Base-by-base conservation (phyloP, 2,888 invertebrate genomes). In the Therioaphis trifolii region DNA sequence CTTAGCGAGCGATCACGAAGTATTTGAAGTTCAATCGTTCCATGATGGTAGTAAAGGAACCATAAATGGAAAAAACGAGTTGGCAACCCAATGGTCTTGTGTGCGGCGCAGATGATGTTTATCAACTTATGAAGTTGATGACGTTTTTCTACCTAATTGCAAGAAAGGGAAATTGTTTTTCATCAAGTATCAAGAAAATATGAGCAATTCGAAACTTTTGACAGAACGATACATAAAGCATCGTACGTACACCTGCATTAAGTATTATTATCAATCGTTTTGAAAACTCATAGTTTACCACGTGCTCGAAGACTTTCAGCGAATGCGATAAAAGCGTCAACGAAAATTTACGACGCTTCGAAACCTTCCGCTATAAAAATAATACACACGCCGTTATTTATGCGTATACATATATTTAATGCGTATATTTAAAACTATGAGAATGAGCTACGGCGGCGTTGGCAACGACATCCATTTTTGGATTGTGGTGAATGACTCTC, bases 181-280 rank as follows among this genome's bases (percentile, higher is more conserved):
- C 7, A 35, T 7, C 3, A 35, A 35, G 7, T 35, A 35, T 7
- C 18, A 4, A 18, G 18, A 4, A 52, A 52, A 15, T 18, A 18
- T 15, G 4, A n/a, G 58, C 24, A 24, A 61, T 27, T 15, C 5
- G 61, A 15, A 15, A 27, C 27, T 27, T 14, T 61, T 14, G 12
- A 61, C 27, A 3, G 35, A 35, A 5, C 35, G 35, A 7, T 35
- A 35, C 18, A n/a, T n/a, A n/a, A n/a, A n/a, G n/a, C n/a, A n/a
- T n/a, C n/a, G 18, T 18, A 18, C 52, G 18, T 52, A 61, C 18
- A 35, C 12, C 18, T 52, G 29, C 71, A 72, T 72, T 14, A 35
- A 74, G n/a, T n/a, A n/a, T n/a, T n/a, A 55, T 72, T 72, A 3
- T 21, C 58, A 27, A 75, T 75, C 1, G 24, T 76, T 76, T 61